A percentile compares a stretch with the other conserved stretches of the same genome.
Evolutionary conservation across 1,140 invertebrate genomes (phyloP).

Genomic region (Nixonia krombeini): DNA sequence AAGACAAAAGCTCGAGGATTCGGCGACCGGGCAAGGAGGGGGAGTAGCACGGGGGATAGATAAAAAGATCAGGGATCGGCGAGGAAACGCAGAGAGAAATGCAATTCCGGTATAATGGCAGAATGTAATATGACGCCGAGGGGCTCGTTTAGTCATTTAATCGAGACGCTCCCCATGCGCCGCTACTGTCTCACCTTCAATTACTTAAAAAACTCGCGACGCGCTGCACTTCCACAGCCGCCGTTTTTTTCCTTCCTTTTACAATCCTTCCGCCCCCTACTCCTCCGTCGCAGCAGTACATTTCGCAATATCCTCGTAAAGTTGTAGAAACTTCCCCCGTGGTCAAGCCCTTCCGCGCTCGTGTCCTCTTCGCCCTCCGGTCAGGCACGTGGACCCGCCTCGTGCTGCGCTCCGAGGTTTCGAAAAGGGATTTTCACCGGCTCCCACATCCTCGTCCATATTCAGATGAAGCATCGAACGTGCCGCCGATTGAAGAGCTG

Average conservation of each 20-base stretch:
- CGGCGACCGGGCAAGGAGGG: too few species aligned
- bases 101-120: slow-evolving; percentile 41
- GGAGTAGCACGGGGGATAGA: background rate
- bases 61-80: slow-evolving; percentile 23
- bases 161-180: slow-evolving; percentile 43
- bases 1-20: background rate
- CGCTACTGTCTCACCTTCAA: slow-evolving; percentile 33
- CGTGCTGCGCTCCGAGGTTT: background rate
- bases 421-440: slow-evolving; percentile 6
- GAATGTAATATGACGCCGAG: slow-evolving; percentile 51
- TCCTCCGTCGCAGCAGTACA: too few species aligned
- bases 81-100: slow-evolving; percentile 20
- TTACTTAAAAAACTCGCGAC: slow-evolving; percentile 53
- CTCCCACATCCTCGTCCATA: slow-evolving; percentile 27
- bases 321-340: background rate
- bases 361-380: background rate
- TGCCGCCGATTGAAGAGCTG: slow-evolving; percentile 36
- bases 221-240: background rate
- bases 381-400: too few species aligned
- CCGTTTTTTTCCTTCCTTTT: background rate
- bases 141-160: slow-evolving; percentile 58
- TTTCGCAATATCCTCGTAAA: slow-evolving; percentile 11
- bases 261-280: background rate
- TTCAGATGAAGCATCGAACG: slow-evolving; percentile 39
- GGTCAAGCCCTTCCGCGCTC: background rate